Conservation (phyloP, 2,888 invertebrate genomes). For the Parelbella ahira region DNA sequence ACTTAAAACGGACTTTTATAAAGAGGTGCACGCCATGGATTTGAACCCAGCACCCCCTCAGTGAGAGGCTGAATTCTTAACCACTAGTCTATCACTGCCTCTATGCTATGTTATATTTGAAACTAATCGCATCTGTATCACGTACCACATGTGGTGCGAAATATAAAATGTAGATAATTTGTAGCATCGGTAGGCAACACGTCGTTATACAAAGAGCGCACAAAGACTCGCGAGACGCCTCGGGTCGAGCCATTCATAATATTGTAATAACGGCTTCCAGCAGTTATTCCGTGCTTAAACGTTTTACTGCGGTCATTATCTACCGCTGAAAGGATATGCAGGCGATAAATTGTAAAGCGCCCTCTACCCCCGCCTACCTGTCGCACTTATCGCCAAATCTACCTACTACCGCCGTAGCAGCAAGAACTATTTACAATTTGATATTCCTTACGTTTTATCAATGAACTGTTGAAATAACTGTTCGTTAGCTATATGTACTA, state of each 20-base stretch:
- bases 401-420: conserved; percentile 43
- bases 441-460: no score
- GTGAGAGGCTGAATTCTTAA: no score
- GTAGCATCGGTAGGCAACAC: conserved; percentile 29
- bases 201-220: conserved; percentile 36
- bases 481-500: no score
- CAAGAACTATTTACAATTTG: no score
- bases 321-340: conserved; percentile 80
- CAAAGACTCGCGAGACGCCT: conserved; percentile 41
- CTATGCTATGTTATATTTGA: no score
- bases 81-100: no score
- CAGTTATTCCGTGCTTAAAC: conserved; percentile 80
- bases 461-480: no score
- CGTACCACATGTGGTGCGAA: neutral
- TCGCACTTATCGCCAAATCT: conserved; percentile 49
- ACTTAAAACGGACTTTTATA: no score
- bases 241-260: conserved; percentile 76
- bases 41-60: no score
- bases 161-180: conserved; percentile 29
- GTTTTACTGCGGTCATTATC: conserved; percentile 81
- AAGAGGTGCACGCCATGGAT: no score
- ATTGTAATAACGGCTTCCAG: conserved; percentile 78
- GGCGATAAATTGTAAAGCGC: conserved; percentile 71
- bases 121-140: no score
- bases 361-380: conserved; percentile 56